Conservation (phyloP, 2,888 invertebrate genomes). For the Caenorhabditis sp. region DNA sequence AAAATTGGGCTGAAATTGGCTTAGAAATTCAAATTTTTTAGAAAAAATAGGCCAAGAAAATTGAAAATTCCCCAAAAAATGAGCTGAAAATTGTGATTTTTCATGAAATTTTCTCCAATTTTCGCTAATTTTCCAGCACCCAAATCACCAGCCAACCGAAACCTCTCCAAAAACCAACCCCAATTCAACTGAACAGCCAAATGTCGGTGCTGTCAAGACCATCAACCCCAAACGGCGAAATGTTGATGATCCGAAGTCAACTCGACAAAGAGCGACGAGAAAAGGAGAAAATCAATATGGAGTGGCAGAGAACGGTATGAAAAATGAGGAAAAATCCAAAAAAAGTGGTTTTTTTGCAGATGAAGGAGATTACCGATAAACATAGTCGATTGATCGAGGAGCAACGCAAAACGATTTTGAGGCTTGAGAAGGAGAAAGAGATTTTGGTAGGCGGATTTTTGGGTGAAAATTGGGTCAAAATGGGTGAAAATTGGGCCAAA, state of each 20-base stretch:
- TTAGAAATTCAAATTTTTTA: too few relatives aligned
- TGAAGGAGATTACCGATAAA: slow-evolving; percentile 4
- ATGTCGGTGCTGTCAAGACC: slow-evolving; percentile 8
- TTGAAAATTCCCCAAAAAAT: too few relatives aligned
- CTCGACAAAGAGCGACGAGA: slow-evolving; percentile 31
- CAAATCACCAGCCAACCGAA: too few relatives aligned
- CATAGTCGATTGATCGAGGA: slow-evolving; percentile 5
- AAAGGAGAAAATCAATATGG: slow-evolving; percentile 6
- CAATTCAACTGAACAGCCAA: not conserved
- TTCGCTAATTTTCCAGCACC: not conserved
- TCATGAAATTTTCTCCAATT: not conserved
- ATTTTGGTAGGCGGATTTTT: slow-evolving; percentile 3
- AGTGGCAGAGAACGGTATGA: slow-evolving; percentile 24
- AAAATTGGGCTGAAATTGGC: too few relatives aligned
- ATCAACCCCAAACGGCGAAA: slow-evolving; percentile 27
- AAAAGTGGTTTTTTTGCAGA: slow-evolving; percentile 1
- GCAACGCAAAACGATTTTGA: not conserved
- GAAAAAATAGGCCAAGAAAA: too few relatives aligned
- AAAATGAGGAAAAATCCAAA: not conserved
- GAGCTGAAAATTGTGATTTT: not conserved
- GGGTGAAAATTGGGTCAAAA: not conserved
- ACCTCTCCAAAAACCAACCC: not conserved
- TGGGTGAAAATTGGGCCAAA: too few relatives aligned
- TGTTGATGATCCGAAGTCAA: slow-evolving; percentile 30
- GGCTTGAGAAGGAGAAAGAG: slow-evolving; percentile 19